These are phyloP conservation scores for Cryptus viduatorius DNA, from an alignment of 2,888 invertebrate genomes.

Conservation along the genomic window DNA sequence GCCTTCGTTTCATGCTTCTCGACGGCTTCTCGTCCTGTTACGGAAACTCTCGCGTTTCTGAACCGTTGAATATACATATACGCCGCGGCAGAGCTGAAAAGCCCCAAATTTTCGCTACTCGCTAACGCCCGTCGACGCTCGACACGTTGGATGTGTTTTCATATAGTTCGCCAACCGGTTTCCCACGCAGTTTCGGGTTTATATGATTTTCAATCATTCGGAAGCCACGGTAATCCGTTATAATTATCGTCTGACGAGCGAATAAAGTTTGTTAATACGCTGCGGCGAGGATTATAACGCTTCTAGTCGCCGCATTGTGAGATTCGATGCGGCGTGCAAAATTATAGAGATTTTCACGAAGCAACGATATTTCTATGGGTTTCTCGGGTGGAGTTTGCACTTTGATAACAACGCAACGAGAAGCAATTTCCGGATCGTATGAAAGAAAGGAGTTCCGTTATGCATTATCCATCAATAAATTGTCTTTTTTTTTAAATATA, in stretches of 20 bases:
- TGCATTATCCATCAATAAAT: not conserved
- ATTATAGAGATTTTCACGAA: not conserved
- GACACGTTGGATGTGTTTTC: not conserved
- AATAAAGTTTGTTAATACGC: conserved; percentile 48
- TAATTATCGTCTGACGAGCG: conserved; percentile 59
- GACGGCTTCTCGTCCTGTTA: not conserved
- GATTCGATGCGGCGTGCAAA: not conserved
- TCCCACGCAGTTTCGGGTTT: not conserved
- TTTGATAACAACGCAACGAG: not conserved
- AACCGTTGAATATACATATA: no score
- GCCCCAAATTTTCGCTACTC: no score
- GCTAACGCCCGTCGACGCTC: not conserved
- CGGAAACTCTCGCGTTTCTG: conserved; percentile 2
- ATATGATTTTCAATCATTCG: conserved; percentile 55
- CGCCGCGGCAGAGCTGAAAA: no score
- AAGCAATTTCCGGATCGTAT: not conserved
- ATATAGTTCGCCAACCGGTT: not conserved
- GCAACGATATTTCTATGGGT: not conserved
- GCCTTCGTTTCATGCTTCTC: not conserved
- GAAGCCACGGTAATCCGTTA: conserved; percentile 52
- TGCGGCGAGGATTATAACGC: not conserved
- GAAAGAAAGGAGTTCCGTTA: not conserved
- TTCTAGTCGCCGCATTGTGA: not conserved
- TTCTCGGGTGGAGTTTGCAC: not conserved
- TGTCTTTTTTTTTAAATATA: not conserved